phyloP scores from a whole-genome alignment of 2,113 vertebrate species.

The Ceuthmochares aereus region DNA sequence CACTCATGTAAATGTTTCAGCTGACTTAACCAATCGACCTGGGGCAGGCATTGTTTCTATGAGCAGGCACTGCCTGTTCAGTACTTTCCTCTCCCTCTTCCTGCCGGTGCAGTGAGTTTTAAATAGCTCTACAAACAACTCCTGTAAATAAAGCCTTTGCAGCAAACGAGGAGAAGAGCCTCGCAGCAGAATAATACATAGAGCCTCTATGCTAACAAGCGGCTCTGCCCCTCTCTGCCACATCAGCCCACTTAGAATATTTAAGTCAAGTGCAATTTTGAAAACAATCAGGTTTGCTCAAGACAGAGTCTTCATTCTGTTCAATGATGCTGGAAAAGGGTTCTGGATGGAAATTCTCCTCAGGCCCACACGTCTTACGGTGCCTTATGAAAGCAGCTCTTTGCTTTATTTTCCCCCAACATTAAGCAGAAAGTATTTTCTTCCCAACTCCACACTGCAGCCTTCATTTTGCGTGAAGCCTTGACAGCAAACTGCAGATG shows the following conservation, averaged over 20 bases:
- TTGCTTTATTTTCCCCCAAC: background rate
- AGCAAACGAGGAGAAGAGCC: background rate
- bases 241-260: slow-evolving; percentile 35
- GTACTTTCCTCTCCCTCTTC: background rate
- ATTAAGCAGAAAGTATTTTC: background rate
- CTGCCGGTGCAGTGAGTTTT: background rate
- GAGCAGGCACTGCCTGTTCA: background rate
- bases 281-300: slow-evolving; percentile 13
- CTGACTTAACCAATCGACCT: background rate
- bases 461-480: background rate
- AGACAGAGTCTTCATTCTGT: background rate
- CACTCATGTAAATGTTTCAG: background rate
- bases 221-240: slow-evolving; percentile 24
- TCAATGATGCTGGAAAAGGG: background rate
- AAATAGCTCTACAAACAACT: background rate
- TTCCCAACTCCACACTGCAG: background rate
- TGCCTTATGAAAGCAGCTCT: background rate
- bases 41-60: background rate
- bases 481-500: slow-evolving; percentile 23
- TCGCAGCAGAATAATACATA: background rate
- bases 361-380: background rate
- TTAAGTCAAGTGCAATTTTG: slow-evolving; percentile 36
- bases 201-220: background rate
- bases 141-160: background rate
- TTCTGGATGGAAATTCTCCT: background rate